Evolutionary conservation across 2,113 vertebrate genomes (phyloP).

Genomic region (Mustela nigripes): DNA sequence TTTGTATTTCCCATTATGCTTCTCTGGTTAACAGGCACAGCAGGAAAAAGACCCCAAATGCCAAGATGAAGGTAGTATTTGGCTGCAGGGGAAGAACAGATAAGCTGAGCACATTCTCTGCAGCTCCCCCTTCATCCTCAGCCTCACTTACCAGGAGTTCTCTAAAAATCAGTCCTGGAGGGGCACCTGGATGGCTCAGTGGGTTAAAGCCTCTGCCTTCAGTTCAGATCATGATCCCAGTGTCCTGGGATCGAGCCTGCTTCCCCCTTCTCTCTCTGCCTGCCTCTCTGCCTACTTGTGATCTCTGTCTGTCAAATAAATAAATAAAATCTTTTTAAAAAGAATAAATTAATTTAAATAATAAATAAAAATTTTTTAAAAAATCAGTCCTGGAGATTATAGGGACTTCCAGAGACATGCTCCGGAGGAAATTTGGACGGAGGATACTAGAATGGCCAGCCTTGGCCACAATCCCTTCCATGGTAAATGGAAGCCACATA

Average conservation of each 20-base stretch:
- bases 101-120: neutral
- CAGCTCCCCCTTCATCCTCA: neutral
- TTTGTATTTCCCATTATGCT: neutral
- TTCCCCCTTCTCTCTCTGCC: too few species aligned
- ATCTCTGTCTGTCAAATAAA: too few species aligned
- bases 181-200: too few species aligned
- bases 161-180: neutral
- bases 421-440: neutral
- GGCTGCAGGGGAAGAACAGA: neutral
- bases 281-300: too few species aligned
- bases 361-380: too few species aligned
- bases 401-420: neutral
- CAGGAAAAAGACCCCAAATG: neutral
- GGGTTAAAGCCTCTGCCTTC: too few species aligned
- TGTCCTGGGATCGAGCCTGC: too few species aligned
- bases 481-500: neutral
- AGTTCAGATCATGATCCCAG: too few species aligned
- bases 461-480: neutral
- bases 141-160: too few species aligned
- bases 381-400: neutral
- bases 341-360: too few species aligned
- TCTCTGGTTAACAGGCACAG: conserved; percentile 40
- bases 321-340: too few species aligned
- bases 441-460: neutral
- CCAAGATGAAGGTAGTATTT: neutral